These are phyloP conservation scores for Galbula dea DNA, from an alignment of 2,113 vertebrate species.

Conservation along the genomic window DNA sequence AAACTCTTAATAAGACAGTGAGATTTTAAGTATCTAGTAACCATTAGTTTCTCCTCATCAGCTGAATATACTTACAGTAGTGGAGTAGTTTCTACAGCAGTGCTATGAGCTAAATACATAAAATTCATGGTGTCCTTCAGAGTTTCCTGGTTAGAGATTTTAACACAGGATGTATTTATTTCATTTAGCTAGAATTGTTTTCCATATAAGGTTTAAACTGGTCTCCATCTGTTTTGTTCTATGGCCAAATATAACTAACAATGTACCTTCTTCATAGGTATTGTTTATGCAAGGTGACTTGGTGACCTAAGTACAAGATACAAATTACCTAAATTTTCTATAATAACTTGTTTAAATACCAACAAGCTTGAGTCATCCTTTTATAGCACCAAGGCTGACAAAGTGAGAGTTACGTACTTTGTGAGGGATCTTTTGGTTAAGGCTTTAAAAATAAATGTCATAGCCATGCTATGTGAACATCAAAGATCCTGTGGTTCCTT, in stretches of 20 bases:
- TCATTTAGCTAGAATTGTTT: slow-evolving; percentile 7
- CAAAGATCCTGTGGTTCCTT: slow-evolving; percentile 40
- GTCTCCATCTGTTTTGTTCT: slow-evolving; percentile 4
- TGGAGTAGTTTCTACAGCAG: background rate
- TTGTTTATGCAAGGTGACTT: slow-evolving; percentile 15
- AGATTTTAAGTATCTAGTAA: background rate
- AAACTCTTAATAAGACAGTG: background rate
- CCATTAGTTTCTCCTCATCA: background rate
- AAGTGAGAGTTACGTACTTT: background rate
- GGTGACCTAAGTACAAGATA: background rate
- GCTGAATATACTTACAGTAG: background rate
- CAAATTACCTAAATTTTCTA: background rate
- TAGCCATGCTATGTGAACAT: background rate
- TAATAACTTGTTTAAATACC: slow-evolving; percentile 14
- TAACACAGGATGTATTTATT: slow-evolving; percentile 53
- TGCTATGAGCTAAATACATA: background rate
- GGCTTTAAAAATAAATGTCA: slow-evolving; percentile 37
- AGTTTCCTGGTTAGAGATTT: slow-evolving; percentile 29
- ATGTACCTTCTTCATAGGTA: background rate
- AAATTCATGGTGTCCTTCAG: slow-evolving; percentile 6
- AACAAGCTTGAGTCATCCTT: background rate
- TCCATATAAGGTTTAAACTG: slow-evolving; percentile 14
- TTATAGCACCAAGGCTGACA: background rate
- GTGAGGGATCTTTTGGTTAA: slow-evolving; percentile 9
- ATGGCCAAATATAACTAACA: slow-evolving; percentile 8